Base-by-base conservation (phyloP, 2,888 invertebrate genomes). In the Sialis fuliginosa region DNA sequence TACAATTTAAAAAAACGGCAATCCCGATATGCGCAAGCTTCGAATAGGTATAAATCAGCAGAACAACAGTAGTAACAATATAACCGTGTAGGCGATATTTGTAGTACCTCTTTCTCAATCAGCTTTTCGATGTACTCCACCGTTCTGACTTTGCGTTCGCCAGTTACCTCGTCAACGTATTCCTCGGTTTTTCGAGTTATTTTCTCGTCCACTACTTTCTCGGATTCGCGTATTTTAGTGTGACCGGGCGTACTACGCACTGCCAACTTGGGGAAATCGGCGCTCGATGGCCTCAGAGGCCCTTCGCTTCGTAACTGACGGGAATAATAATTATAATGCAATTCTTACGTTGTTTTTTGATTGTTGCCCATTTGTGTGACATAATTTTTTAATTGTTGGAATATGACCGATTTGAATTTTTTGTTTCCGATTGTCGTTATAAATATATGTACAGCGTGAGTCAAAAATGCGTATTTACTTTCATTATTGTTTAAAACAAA, bases 51-150 rank as follows among this genome's bases (percentile, higher is more conserved):
- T 12, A 39, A 39, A 39, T 39, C 13, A 39, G 13, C 39, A 39
- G 13, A 39, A 6, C 6, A 9, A 37, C n/a, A 37, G n/a, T 6
- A 6, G 22, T 22, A 22, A 22, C 22, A 22, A 22, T 22, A 22
- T 22, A 22, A 22, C 22, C 22, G 22, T 22, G 22, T 22, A 22
- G 33, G 31, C 42, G 30, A n/a, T 31, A 33, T 40, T 30, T 44
- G 40, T 42, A 8, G 57, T 88, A 90, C 90, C 90, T 90, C 90
- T 77, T 84, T 88, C 72, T 90, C 90, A 73, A 90, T 88, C 71
- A 88, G 80, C 77, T 89, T 90, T 77, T 90, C 90, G 70, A 89
- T 85, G 74, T 88, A 88, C 75, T 90, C 88, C 69, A 90, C 80
- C 59, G 90, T 90, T 71, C 89, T 78, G 64, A 90, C 81, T 71